Conservation (phyloP, 2,113 vertebrate species). For the Petaurus breviceps region DNA sequence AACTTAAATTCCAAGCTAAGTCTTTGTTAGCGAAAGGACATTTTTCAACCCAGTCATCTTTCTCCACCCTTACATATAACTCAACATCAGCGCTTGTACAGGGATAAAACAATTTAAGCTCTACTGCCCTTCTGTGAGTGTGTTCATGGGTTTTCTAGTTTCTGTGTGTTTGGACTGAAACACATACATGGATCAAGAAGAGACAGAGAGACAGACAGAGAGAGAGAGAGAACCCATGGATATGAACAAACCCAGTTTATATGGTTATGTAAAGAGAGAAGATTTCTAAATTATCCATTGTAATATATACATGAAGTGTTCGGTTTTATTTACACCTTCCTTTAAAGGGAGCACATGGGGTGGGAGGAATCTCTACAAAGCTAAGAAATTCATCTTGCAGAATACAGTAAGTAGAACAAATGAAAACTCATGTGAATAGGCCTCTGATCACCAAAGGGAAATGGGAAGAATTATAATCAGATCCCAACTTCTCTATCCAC, state of each 20-base stretch:
- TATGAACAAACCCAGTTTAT: background rate
- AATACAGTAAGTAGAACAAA: background rate
- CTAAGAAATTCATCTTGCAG: background rate
- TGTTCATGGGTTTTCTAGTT: conserved; percentile 23
- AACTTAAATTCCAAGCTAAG: conserved; percentile 76
- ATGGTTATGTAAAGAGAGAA: background rate
- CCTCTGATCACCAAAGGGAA: background rate
- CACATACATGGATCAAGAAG: background rate
- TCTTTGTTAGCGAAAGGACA: conserved; percentile 71
- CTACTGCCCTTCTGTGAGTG: background rate
- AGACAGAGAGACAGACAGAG: background rate
- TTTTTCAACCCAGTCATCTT: conserved; percentile 72
- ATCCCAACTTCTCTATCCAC: background rate
- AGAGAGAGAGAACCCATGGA: background rate
- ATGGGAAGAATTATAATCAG: background rate
- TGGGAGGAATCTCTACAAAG: background rate
- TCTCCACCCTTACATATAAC: conserved; percentile 55
- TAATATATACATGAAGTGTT: background rate
- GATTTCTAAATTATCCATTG: background rate
- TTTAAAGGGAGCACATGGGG: background rate
- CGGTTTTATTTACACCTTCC: background rate
- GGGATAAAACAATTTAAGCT: conserved; percentile 65
- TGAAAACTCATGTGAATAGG: background rate
- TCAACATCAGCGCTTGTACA: conserved; percentile 69
- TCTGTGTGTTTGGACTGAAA: conserved; percentile 3